Base-by-base conservation (phyloP, 2,888 invertebrate genomes). In the Drosophila anomalipes region DNA sequence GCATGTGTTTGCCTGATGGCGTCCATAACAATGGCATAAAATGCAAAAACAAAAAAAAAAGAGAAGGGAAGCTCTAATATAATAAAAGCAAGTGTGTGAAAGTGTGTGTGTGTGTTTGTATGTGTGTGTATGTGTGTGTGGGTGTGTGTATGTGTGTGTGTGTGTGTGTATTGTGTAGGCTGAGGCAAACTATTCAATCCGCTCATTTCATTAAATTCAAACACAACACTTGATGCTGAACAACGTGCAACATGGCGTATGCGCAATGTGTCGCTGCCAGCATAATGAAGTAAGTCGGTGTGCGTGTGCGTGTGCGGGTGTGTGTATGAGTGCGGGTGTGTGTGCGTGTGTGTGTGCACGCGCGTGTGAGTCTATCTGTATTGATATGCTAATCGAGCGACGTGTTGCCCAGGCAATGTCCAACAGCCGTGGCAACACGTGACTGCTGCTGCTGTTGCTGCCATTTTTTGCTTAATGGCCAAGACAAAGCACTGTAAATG, bases 341-440 rank as follows among this genome's bases (percentile, higher is more conserved):
- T 35, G 53, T 59, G 35, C 54, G 53, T 16, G 60, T 51, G 47
- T 51, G 63, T 16, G 61, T 54, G 44, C 10, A 22, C 22, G 39
- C 49, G 14, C 22, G 44, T 54, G 62, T 58, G 72, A 47, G 59
- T 64, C 60, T 56, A 52, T 63, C 60, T 86, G 88, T 88, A 90
- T 90, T 91, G 91, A 91, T 90, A 90, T 90, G 90, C 91, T 91
- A 90, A 90, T 91, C 90, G 91, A 70, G 74, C 78, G 75, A 81
- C 83, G 79, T 87, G 86, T 82, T 79, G 78, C 58, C 77, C 69
- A 32, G 63, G 66, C 72, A 63, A 71, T 69, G 66, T 63, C 64
- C 70, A 53, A 76, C 69, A 70, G 70, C 58, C 69, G 61, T 61
- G 44, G 59, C 63, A 82, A 78, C 78, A 84, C 88, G 85, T 86